Conservation (phyloP, 2,888 invertebrate genomes). For the Plebejus argus region DNA sequence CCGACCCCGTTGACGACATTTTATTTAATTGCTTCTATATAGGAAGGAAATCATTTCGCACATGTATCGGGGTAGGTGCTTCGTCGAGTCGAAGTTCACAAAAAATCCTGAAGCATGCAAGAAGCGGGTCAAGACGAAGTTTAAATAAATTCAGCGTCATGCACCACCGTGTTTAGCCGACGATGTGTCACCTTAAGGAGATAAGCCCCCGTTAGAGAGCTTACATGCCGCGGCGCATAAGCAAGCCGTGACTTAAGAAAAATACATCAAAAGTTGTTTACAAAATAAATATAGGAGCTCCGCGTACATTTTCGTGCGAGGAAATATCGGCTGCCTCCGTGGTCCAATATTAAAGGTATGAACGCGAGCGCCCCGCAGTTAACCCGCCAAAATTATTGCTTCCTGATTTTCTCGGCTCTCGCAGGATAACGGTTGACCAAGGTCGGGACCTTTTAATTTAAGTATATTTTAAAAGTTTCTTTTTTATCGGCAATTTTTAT, state of each 20-base stretch:
- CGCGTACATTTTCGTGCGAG: slow-evolving; percentile 1
- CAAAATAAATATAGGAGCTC: slow-evolving; percentile 20
- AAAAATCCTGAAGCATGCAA: background rate
- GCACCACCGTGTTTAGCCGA: slow-evolving; percentile 32
- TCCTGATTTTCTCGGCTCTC: slow-evolving; percentile 16
- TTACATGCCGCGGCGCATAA: slow-evolving; percentile 34
- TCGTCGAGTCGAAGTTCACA: background rate
- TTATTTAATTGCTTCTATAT: background rate
- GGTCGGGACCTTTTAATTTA: slow-evolving; percentile 4
- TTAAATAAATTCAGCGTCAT: slow-evolving; percentile 33
- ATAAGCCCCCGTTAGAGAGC: slow-evolving; percentile 34
- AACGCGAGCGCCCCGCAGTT: background rate
- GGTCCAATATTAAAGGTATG: background rate
- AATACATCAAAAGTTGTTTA: slow-evolving; percentile 21
- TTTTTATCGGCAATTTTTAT: background rate
- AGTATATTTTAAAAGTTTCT: background rate
- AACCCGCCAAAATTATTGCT: slow-evolving; percentile 8
- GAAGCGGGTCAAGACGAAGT: slow-evolving; percentile 30
- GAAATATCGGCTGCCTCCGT: slow-evolving; percentile 4
- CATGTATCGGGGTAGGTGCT: background rate
- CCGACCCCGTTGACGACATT: slow-evolving; percentile 7
- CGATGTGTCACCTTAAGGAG: slow-evolving; percentile 33
- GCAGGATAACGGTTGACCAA: slow-evolving; percentile 14
- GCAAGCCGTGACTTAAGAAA: slow-evolving; percentile 27
- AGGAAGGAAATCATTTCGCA: background rate